Conservation (phyloP, 2,888 invertebrate genomes). For the Cyrtodaria siliqua region DNA sequence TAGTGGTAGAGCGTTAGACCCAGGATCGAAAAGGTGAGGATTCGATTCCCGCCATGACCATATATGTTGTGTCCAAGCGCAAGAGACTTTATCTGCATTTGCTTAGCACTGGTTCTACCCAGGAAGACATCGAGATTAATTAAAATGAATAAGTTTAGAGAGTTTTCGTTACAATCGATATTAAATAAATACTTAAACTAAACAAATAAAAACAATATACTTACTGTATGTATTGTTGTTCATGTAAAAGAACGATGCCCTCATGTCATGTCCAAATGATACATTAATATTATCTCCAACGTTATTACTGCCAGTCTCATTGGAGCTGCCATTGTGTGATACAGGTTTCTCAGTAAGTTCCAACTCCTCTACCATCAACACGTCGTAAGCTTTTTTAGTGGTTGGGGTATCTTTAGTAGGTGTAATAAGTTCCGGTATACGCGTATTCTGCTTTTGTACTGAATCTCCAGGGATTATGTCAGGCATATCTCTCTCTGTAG, state of each 20-base stretch:
- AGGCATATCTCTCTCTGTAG: neutral
- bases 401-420: neutral
- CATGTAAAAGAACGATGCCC: constrained; percentile 21
- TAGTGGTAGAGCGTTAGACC: too few species aligned
- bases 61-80: too few species aligned
- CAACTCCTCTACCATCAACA: neutral
- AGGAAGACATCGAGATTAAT: too few species aligned
- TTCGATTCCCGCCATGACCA: too few species aligned
- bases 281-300: constrained; percentile 34
- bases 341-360: neutral
- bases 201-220: constrained; percentile 4
- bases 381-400: constrained; percentile 4
- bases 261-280: constrained; percentile 26
- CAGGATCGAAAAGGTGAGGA: too few species aligned
- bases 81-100: too few species aligned
- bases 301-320: neutral
- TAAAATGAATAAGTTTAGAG: too few species aligned
- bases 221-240: constrained; percentile 53
- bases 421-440: neutral
- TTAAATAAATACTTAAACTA: too few species aligned
- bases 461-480: neutral
- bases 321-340: neutral
- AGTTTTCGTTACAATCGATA: too few species aligned
- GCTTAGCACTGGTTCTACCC: too few species aligned
- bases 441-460: neutral